Evolutionary conservation across 2,113 vertebrate species (phyloP).

Genomic region (Tragelaphus buxtoni): DNA sequence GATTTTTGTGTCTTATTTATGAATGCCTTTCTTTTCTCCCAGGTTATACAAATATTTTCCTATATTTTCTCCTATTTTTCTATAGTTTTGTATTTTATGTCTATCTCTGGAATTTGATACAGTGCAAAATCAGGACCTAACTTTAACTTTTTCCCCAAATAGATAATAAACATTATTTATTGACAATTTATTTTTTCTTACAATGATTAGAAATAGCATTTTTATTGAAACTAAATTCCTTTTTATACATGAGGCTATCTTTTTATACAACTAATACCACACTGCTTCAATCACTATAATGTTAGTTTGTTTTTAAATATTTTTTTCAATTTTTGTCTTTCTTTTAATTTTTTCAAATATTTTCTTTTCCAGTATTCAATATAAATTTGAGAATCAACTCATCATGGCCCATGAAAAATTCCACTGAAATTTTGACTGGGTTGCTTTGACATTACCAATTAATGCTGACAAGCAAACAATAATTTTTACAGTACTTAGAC

Average conservation of each 20-base stretch:
- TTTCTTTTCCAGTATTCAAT: not conserved
- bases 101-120: not conserved
- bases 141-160: not conserved
- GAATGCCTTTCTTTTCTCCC: not conserved
- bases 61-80: not conserved
- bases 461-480: not conserved
- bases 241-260: not conserved
- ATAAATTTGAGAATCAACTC: not conserved
- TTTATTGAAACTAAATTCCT: not conserved
- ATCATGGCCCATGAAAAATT: not conserved
- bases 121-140: not conserved
- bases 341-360: not conserved
- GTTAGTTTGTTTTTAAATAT: not conserved
- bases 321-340: not conserved
- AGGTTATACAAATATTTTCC: not conserved
- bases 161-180: not conserved
- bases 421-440: not conserved
- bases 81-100: not conserved
- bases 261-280: not conserved
- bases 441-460: not conserved
- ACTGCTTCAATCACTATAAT: not conserved
- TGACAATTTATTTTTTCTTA: not conserved
- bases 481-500: not conserved
- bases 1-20: not conserved
- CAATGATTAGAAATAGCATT: not conserved